Evolutionary conservation across 2,113 vertebrate species (phyloP).

Genomic region (Benitochromis conjunctus): DNA sequence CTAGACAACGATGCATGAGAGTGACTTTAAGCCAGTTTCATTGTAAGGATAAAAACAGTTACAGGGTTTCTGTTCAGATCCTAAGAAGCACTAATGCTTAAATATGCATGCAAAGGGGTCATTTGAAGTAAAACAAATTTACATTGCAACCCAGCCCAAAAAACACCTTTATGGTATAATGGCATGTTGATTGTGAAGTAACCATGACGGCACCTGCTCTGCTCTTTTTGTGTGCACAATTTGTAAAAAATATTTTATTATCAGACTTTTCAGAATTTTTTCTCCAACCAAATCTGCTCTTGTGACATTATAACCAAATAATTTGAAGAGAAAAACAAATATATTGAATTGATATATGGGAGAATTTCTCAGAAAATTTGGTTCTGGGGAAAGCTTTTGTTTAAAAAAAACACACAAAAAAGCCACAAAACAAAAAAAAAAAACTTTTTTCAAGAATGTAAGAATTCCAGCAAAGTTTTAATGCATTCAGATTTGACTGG

Average conservation of each 20-base stretch:
- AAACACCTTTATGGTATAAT: neutral
- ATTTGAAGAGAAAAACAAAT: neutral
- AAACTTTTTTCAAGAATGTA: too few relatives aligned
- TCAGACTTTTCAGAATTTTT: neutral
- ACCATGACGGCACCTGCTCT: neutral
- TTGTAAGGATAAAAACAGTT: neutral
- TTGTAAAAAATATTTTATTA: neutral
- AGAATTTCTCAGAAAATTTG: too few relatives aligned
- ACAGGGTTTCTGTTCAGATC: neutral
- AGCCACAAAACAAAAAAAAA: too few relatives aligned
- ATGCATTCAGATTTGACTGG: neutral
- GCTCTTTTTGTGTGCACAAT: neutral
- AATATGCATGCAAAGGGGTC: neutral
- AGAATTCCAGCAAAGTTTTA: neutral
- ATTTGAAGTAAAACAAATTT: neutral
- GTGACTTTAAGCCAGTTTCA: neutral
- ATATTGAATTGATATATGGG: too few relatives aligned
- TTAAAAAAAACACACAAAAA: too few relatives aligned
- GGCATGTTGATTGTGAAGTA: neutral
- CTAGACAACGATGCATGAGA: neutral
- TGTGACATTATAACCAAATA: neutral
- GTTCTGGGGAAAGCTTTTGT: too few relatives aligned
- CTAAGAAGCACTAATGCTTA: neutral
- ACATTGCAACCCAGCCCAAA: neutral
- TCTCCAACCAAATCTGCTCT: neutral